Base-by-base conservation (phyloP, 2,113 vertebrate genomes). In the Panthera tigris region DNA sequence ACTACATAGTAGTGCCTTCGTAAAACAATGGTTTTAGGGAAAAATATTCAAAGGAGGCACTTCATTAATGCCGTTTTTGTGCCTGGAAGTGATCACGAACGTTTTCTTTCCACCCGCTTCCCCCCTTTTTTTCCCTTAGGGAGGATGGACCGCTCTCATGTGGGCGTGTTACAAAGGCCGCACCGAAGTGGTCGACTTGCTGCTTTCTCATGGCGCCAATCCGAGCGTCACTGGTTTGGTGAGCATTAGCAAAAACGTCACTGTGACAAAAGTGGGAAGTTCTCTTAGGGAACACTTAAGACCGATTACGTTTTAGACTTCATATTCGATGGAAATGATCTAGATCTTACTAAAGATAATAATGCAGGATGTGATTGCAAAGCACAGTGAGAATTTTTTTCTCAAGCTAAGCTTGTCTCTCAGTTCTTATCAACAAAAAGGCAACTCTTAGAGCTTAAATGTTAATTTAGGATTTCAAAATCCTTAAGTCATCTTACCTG, bases 141-240 rank as follows among this genome's bases (percentile, higher is more conserved):
- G 99, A 66, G 99, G 99, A 9, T 99, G 99, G 99, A 99, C 99
- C 12, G 99, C 99, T 50, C 99, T 99, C 48, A 99, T 99, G 99
- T 99, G 99, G 99, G 99, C 99, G 0, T 99, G 99, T 0, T 99
- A 99, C 80, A 99, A 99, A 98, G 99, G 99, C 66, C 98, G 99
- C 19, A 99, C 99, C 0, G 99, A 99, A 33, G 99, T 99, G 65
- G 99, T 99, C 1, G 98, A 98, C 79, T 63, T 99, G 97, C 99
- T 99, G 21, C 98, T 99, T 97, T 99, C 99, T 87, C 99, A 99
- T 69, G 99, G 99, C 74, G 99, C 99, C 69, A 99, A 99, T 94
- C 99, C 99, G 7, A 99, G 99, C 97, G 99, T 99, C 98, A 99
- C 99, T 36, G 99, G 99, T 87, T 99, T 99, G 99, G 99, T 99